Evolutionary conservation across 2,888 invertebrate species (phyloP), one percentile per base, ranked within the genome.

Genomic region (Thelaira solivaga): DNA sequence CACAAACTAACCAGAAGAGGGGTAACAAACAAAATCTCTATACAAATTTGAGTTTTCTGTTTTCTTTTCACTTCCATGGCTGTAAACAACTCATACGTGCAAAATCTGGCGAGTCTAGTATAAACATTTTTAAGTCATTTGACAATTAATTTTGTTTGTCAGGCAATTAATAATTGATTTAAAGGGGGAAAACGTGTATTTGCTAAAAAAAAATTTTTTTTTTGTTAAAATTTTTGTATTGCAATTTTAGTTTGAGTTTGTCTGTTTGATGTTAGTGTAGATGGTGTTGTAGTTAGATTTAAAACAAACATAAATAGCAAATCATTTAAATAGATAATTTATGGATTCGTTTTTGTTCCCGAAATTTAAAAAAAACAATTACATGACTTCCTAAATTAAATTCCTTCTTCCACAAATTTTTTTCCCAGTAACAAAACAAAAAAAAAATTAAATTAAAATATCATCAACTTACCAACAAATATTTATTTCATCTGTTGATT

Each of bases 141-240:
- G 55, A 73, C 80, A 80, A 82, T 82, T 77, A 78, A 72, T 74
- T 80, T 77, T 72, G 69, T 80, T 78, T 82, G 82, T 80, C 82
- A 82, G 81, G 76, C 75, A 81, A 82, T 81, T 82, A 80, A 82
- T 82, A 80, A 59, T 64, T 59, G 43, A 49, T 51, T 62, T 36
- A 26, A 51, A 45, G 10, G 24, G 31, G 13, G 31, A 20, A 49
- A 65, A 31, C 4, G 16, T 16, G 13, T 1, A 36, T 24, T 16
- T 5, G 31, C 11, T 0, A 20, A 24, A 8, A 0, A 31, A 36
- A 24, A 43, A 31, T 31, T 36, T 47, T 57, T 53, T n/a, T 22
- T 34, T 55, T 6, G 8, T 5, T 20, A 6, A 39, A 51, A 41
- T 11, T 24, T n/a, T 4, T n/a, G 6, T 26, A 26, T 26, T 26